phyloP scores from a whole-genome alignment of 2,888 invertebrate species.

The Gnatocerus cornutus region DNA sequence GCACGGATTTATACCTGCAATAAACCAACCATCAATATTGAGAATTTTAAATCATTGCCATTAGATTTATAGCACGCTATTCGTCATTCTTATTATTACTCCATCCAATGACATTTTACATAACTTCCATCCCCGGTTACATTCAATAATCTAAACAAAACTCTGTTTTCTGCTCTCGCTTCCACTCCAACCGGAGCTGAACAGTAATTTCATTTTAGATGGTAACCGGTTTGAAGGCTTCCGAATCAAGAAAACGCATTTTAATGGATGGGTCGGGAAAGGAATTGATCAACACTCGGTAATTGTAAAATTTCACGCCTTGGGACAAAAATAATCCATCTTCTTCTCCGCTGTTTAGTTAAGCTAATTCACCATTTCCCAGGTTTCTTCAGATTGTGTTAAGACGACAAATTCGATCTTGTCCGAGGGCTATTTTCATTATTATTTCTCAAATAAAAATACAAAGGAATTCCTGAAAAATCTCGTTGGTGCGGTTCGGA shows the following conservation, averaged over 20 bases:
- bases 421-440: no score
- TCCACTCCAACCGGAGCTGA: not conserved
- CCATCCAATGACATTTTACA: constrained; percentile 21
- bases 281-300: not conserved
- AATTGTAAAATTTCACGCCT: not conserved
- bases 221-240: constrained; percentile 5
- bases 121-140: constrained; percentile 13
- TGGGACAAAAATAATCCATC: constrained; percentile 4
- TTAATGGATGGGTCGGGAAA: not conserved
- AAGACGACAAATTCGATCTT: no score
- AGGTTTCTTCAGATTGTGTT: no score
- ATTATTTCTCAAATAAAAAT: no score
- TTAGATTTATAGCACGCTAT: constrained; percentile 39
- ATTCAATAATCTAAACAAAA: constrained; percentile 28
- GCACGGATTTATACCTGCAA: constrained; percentile 88
- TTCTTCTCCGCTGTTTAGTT: not conserved
- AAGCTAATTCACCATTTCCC: no score
- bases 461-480: no score
- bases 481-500: no score
- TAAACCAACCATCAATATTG: constrained; percentile 44
- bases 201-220: constrained; percentile 11
- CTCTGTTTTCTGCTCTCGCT: constrained; percentile 4
- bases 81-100: constrained; percentile 37
- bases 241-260: constrained; percentile 2
- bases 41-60: constrained; percentile 46